These are phyloP conservation scores for Centruroides vittatus DNA, from an alignment of 1,140 invertebrate genomes.

Conservation along the genomic window DNA sequence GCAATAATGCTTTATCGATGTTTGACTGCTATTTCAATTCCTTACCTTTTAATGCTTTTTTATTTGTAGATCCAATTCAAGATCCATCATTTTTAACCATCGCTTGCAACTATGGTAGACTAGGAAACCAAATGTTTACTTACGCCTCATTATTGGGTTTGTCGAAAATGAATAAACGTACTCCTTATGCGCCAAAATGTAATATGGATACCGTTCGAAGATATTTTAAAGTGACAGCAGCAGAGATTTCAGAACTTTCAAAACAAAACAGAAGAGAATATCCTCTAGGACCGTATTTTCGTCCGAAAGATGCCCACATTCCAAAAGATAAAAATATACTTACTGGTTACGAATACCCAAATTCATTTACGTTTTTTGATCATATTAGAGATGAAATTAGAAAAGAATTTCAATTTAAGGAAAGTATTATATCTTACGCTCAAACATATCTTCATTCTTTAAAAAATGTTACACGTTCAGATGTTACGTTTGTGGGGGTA, in stretches of 20 bases:
- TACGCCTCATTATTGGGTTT: conserved; percentile 45
- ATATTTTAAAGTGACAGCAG: neutral
- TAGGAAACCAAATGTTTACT: conserved; percentile 50
- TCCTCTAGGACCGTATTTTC: neutral
- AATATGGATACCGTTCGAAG: neutral
- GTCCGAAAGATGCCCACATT: neutral
- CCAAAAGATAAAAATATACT: neutral
- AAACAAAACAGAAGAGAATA: neutral
- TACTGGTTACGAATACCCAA: neutral
- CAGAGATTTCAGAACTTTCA: neutral
- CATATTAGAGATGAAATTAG: neutral
- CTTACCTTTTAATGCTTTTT: too few relatives aligned
- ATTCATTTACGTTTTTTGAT: conserved; percentile 7
- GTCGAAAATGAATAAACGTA: conserved; percentile 38
- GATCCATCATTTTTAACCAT: neutral
- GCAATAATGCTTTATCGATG: too few relatives aligned
- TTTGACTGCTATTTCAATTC: too few relatives aligned
- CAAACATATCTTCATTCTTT: too few relatives aligned
- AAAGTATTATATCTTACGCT: neutral
- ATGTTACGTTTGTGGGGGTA: conserved; percentile 34
- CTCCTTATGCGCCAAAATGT: conserved; percentile 38
- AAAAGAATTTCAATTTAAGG: neutral
- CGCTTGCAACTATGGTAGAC: conserved; percentile 28
- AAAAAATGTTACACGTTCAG: too few relatives aligned
- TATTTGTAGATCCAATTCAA: too few relatives aligned